Evolutionary conservation across 2,797 vertebrate genomes (phyloP).

Genomic region (Garrulus glandarius): DNA sequence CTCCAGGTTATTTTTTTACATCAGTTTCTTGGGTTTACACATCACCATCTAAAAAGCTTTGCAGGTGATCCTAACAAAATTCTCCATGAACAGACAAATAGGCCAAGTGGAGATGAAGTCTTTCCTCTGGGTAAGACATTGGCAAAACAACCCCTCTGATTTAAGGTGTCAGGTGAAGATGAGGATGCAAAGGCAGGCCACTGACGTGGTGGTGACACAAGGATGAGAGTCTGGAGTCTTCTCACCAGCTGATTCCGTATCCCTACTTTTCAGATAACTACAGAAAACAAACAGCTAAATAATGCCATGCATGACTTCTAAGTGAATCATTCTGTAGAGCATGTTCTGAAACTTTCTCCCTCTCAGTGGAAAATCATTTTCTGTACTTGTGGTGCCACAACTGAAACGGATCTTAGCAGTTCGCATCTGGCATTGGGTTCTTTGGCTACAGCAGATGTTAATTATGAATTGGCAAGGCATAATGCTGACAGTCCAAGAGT

Average conservation of each 20-base stretch:
- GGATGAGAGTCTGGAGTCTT: fast-evolving
- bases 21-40: neutral
- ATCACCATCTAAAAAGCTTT: neutral
- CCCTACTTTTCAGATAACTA: neutral
- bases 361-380: neutral
- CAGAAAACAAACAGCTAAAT: neutral
- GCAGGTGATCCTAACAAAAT: neutral
- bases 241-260: neutral
- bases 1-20: neutral
- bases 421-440: neutral
- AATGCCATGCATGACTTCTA: neutral
- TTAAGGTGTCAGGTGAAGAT: neutral
- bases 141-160: neutral
- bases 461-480: constrained; percentile 38
- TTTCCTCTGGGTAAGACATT: neutral
- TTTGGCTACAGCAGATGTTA: constrained; percentile 28
- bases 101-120: neutral
- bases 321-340: neutral
- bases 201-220: neutral
- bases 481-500: constrained; percentile 1
- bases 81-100: neutral
- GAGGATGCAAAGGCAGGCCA: neutral
- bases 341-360: neutral
- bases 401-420: neutral
- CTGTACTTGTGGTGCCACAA: neutral